Evolutionary conservation across 2,113 vertebrate species (phyloP).

Genomic region (Mesocricetus auratus): DNA sequence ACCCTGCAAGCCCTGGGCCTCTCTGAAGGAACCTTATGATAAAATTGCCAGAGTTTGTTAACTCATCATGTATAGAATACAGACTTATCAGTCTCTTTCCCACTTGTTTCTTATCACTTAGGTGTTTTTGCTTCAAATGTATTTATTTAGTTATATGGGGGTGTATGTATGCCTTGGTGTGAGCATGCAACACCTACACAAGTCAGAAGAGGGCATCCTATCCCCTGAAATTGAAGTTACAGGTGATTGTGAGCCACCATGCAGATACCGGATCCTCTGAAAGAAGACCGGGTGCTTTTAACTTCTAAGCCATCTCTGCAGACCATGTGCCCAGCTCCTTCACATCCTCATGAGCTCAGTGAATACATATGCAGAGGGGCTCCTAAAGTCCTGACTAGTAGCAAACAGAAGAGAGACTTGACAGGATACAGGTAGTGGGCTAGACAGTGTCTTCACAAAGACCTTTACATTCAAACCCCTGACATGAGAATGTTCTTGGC

Average conservation of each 20-base stretch:
- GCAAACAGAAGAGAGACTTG: background rate
- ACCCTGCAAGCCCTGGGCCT: background rate
- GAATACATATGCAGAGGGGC: background rate
- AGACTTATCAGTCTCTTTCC: background rate
- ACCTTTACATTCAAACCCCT: fast-evolving
- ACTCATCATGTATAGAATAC: background rate
- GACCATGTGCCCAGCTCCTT: background rate
- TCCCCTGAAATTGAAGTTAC: background rate
- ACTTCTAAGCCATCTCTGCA: background rate
- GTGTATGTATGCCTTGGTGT: background rate
- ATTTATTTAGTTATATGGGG: background rate
- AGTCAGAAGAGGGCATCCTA: background rate
- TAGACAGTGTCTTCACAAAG: background rate
- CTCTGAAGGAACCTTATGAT: background rate
- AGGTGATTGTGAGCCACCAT: background rate
- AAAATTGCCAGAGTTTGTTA: background rate
- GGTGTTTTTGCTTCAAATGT: background rate
- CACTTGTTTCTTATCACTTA: background rate
- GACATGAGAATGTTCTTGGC: background rate
- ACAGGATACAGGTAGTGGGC: no score
- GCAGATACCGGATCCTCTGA: background rate
- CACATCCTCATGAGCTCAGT: background rate
- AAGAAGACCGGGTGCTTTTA: background rate
- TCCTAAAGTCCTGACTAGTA: background rate
- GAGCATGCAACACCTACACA: background rate